Evolutionary conservation across 1,140 invertebrate genomes (phyloP), one percentile per base, ranked within the genome.

Genomic region (Euwallacea fornicatus): DNA sequence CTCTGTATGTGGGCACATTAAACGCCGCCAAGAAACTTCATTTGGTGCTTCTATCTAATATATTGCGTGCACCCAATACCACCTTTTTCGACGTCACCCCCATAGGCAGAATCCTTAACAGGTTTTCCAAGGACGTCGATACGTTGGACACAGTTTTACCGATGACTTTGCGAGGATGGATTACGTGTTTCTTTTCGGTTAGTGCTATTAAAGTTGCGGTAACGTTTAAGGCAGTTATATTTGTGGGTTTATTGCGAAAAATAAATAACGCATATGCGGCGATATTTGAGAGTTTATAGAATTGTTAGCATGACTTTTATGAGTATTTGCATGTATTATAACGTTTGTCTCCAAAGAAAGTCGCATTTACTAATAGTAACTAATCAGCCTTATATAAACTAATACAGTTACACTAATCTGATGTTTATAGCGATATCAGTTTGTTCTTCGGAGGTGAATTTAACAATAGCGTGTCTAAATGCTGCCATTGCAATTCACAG

Each of bases 51-150:
- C 87, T 97, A 66, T 80, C 82, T 70, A 86, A 89, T 78, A 85
- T 91, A 72, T 83, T 96, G 75, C 87, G 87, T 74, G 86, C 87
- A 74, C 93, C 93, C 53, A 83, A 83, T 75, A 85, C 86, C 76
- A 87, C 85, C 74, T 95, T 95, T 85, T 96, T 93, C 85, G 94
- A 96, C 82, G 88, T 91, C 75, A 95, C 93, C 75, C 93, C 94
- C 56, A 80, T 91, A 69, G 94, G 94, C 77, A 86, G 94, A 78
- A 88, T 95, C 77, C 84, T 95, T 76, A 95, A 94, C 84, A 86
- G 92, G 77, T 95, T 96, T 84, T 88, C 88, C 82, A 93, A 92
- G 83, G 93, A 94, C 84, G 85, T 94, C 74, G 91, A 94, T 81
- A 86, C 87, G 74, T 83, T 93, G 78, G 92, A 94, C 84, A 90